Percentiles rank a stretch among this genome's conserved stretches.
phyloP scores from a whole-genome alignment of 2,888 invertebrate genomes.

The Drosophila paranaensis region DNA sequence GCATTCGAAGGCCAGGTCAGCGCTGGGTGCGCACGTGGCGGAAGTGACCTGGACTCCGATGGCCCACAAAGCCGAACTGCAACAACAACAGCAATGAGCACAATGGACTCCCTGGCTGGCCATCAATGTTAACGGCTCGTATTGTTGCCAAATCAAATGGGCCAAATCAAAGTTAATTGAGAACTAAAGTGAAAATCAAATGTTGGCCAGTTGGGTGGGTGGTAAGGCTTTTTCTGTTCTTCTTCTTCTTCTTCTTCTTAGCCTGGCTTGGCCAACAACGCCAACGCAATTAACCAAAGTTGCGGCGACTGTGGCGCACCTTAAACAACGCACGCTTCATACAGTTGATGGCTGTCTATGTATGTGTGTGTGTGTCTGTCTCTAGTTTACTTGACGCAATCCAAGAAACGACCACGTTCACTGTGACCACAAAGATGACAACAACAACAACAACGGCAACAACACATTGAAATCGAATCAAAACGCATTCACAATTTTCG shows the following conservation, averaged over 20 bases:
- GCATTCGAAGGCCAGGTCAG: slow-evolving; percentile 69
- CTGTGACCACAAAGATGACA: slow-evolving; percentile 64
- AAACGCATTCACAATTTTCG: slow-evolving; percentile 54
- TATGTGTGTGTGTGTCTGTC: slow-evolving; percentile 23
- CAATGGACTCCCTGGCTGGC: slow-evolving; percentile 40
- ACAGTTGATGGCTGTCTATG: slow-evolving; percentile 25
- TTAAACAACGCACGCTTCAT: slow-evolving; percentile 47
- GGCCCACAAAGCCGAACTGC: slow-evolving; percentile 30
- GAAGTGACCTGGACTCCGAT: slow-evolving; percentile 69
- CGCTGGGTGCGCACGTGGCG: slow-evolving; percentile 55
- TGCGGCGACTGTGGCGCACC: slow-evolving; percentile 66
- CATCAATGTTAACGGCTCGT: slow-evolving; percentile 73
- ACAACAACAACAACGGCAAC: slow-evolving; percentile 27
- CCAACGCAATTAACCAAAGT: slow-evolving; percentile 78
- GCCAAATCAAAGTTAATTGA: slow-evolving; percentile 82
- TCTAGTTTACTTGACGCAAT: slow-evolving; percentile 72
- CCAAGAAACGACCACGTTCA: slow-evolving; percentile 43
- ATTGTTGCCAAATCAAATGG: slow-evolving; percentile 67
- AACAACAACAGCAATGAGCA: slow-evolving; percentile 15
- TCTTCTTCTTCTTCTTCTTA: not conserved
- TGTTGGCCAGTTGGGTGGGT: slow-evolving; percentile 51
- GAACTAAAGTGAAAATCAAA: slow-evolving; percentile 81
- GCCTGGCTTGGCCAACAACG: slow-evolving; percentile 52
- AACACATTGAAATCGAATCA: slow-evolving; percentile 33
- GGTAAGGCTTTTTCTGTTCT: not conserved